These are phyloP conservation scores for Rhamnusium bicolor DNA, from an alignment of 2,888 invertebrate species.

Conservation along the genomic window DNA sequence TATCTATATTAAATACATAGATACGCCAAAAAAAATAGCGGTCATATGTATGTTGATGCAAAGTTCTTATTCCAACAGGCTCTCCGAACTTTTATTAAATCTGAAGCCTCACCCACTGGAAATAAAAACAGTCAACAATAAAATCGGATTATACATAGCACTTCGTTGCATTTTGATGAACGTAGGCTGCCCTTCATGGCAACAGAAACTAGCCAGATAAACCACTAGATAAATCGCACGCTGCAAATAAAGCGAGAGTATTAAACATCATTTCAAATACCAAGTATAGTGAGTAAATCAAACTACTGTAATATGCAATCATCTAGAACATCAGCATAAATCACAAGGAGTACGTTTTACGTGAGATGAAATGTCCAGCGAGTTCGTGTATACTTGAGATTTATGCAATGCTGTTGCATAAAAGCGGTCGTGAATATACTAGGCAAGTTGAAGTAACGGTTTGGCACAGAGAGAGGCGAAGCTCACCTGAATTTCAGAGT, in stretches of 20 bases:
- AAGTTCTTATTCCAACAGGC: no score
- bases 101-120: no score
- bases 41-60: no score
- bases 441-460: background rate
- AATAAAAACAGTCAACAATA: no score
- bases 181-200: background rate
- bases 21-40: no score
- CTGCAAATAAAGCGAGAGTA: background rate
- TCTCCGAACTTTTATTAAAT: no score
- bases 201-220: background rate
- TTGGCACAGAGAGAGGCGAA: background rate
- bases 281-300: slow-evolving; percentile 13
- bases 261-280: background rate
- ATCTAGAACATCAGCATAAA: slow-evolving; percentile 6
- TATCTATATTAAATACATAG: no score
- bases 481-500: background rate
- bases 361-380: slow-evolving; percentile 11
- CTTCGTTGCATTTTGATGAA: background rate
- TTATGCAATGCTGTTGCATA: background rate
- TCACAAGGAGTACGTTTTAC: background rate
- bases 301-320: slow-evolving; percentile 13
- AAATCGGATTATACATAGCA: background rate
- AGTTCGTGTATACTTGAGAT: background rate
- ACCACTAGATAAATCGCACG: background rate
- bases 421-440: background rate